Evolutionary conservation across 2,888 invertebrate species (phyloP), one percentile per base, ranked within the genome.

Genomic region (Anagyrus pseudococci): DNA sequence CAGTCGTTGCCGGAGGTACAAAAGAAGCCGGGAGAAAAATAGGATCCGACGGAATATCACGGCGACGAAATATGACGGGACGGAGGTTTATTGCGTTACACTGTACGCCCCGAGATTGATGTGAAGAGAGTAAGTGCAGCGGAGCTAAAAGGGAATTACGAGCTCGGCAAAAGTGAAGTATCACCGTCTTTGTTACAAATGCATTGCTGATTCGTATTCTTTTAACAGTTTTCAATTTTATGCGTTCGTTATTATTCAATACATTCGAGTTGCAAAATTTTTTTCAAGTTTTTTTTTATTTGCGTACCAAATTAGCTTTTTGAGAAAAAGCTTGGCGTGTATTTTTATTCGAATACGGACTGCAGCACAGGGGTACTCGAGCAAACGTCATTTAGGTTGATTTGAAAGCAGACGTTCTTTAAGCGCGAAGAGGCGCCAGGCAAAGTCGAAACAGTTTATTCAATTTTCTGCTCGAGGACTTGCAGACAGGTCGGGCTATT

Each of bases 401-500:
- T 64, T 68, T 62, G 68, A 69, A 69, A 53, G 53, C 56, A 57
- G 64, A 19, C 17, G 60, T 64, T 58, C 63, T 50, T 58, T 58
- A 67, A 50, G 60, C 59, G 65, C 58, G 56, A 67, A 67, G 70
- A 63, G 75, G 76, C 77, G 77, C 77, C 77, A 67, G 70, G 71
- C 72, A 73, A 72, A 74, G 29, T 73, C 73, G 72, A 69, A 69
- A 71, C 69, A 73, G 72, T 74, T 75, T 75, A 77, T 77, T 71
- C 69, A 73, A 75, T 78, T 77, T 78, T 75, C 76, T 69, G 77
- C 72, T 69, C 71, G 70, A 74, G 71, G 73, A 75, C 72, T 67
- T 73, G 63, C 69, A 74, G 75, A 79, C 78, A 78, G 75, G 70
- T 71, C 70, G 65, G 44, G 25, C 73, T 70, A 74, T 77, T 76